phyloP scores from a whole-genome alignment of 2,888 invertebrate species.

The Lottia gigantea region DNA sequence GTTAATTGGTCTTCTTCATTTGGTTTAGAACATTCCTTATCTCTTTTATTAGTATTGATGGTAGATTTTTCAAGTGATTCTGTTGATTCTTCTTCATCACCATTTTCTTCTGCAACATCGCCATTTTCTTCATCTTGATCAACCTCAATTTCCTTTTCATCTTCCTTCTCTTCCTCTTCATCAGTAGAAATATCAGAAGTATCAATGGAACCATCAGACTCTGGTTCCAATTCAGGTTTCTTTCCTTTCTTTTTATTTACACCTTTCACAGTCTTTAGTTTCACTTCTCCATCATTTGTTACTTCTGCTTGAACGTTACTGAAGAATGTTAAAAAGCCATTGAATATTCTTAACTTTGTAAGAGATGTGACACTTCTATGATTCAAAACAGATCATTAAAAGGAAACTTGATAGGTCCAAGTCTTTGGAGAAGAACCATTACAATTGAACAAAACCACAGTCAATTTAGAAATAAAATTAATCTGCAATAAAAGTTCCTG shows the following conservation, averaged over 20 bases:
- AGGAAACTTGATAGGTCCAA: too few species aligned
- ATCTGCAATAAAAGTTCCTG: too few species aligned
- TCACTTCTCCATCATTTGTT: conserved; percentile 21
- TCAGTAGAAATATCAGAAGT: conserved; percentile 60
- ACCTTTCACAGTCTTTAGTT: conserved; percentile 30
- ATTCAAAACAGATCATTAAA: not conserved
- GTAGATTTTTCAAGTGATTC: conserved; percentile 29
- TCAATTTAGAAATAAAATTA: too few species aligned
- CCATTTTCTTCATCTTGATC: conserved; percentile 17
- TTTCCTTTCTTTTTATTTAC: conserved; percentile 35
- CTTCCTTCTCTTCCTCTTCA: conserved; percentile 49
- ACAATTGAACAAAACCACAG: too few species aligned
- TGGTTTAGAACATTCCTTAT: conserved; percentile 31
- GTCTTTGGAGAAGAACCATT: too few species aligned
- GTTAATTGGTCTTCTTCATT: conserved; percentile 30
- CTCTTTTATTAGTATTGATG: conserved; percentile 33
- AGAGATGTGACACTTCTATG: not conserved
- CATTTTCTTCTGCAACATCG: not conserved
- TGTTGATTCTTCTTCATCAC: conserved; percentile 18
- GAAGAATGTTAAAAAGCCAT: not conserved
- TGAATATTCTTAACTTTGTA: too few species aligned
- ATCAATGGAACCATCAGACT: conserved; percentile 44
- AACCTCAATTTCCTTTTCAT: conserved; percentile 18
- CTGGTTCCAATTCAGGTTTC: conserved; percentile 31
- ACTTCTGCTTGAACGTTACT: conserved; percentile 56